A percentile compares a stretch with the other conserved stretches of the same genome.
These are phyloP conservation scores for Cosmopolites sordidus DNA, from an alignment of 2,888 invertebrate species.

Conservation along the genomic window DNA sequence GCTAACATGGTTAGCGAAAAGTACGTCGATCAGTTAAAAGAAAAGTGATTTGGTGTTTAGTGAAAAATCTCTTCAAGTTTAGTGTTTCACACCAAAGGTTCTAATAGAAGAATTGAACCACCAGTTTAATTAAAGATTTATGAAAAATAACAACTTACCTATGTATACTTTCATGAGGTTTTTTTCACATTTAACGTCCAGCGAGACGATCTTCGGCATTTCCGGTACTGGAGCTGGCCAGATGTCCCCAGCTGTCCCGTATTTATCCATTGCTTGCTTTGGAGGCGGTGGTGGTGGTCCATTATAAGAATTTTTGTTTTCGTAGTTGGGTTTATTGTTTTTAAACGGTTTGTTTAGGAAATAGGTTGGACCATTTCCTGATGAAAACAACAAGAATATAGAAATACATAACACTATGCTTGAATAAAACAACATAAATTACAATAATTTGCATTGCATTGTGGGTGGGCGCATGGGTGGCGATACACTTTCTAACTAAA, in stretches of 20 bases:
- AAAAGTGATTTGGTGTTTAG: no score
- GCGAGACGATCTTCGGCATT: conserved; percentile 88
- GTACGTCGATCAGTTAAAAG: no score
- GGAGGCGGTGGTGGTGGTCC: conserved; percentile 55
- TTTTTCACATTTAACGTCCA: conserved; percentile 93
- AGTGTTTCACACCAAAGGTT: no score
- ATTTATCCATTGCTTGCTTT: conserved; percentile 47
- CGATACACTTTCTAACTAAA: no score
- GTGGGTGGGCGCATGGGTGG: no score
- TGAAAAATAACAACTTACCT: conserved; percentile 38
- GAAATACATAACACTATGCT: no score
- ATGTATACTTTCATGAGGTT: conserved; percentile 90
- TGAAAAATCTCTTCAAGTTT: no score
- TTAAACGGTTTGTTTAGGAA: conserved; percentile 53
- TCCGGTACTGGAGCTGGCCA: conserved; percentile 85
- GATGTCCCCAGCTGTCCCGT: conserved; percentile 55
- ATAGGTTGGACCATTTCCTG: conserved; percentile 22
- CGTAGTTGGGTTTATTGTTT: conserved; percentile 45
- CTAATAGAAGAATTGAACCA: no score
- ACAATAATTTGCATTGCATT: no score
- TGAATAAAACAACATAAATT: no score
- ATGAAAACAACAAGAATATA: conserved; percentile 38
- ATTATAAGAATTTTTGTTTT: conserved; percentile 61
- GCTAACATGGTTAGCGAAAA: no score
- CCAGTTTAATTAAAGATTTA: no score